Percentiles rank a stretch among this genome's conserved stretches.
phyloP scores from a whole-genome alignment of 2,113 vertebrate species.

The Nothobranchius kuhntae region DNA sequence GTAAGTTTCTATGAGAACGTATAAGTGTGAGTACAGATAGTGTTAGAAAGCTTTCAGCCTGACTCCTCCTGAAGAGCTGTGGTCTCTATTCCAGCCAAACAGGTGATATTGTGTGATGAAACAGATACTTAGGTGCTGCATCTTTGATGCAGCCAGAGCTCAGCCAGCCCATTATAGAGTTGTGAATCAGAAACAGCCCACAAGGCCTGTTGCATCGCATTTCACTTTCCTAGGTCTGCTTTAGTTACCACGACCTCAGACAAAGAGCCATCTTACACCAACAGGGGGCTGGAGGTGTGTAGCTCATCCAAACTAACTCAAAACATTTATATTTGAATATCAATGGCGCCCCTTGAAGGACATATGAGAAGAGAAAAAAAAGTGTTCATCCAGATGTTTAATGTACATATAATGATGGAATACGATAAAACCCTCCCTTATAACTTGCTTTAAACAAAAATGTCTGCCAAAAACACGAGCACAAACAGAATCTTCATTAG shows the following conservation, averaged over 20 bases:
- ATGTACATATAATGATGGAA: too few species aligned
- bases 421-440: too few species aligned
- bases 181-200: constrained; percentile 79
- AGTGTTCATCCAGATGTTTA: neutral
- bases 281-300: neutral
- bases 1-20: neutral
- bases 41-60: constrained; percentile 19
- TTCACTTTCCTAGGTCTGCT: constrained; percentile 83
- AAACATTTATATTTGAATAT: neutral
- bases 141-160: constrained; percentile 72
- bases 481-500: too few species aligned
- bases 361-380: neutral
- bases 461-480: too few species aligned
- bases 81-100: constrained; percentile 19
- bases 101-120: constrained; percentile 64
- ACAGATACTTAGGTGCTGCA: constrained; percentile 74
- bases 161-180: constrained; percentile 76
- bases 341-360: neutral
- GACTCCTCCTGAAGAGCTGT: neutral
- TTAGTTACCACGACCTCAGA: constrained; percentile 80
- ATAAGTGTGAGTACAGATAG: constrained; percentile 16
- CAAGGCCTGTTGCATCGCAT: constrained; percentile 69
- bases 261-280: constrained; percentile 67
- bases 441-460: too few species aligned
- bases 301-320: constrained; percentile 58